These are phyloP conservation scores for Odiellus spinosus DNA, from an alignment of 2,888 invertebrate genomes.

Conservation along the genomic window DNA sequence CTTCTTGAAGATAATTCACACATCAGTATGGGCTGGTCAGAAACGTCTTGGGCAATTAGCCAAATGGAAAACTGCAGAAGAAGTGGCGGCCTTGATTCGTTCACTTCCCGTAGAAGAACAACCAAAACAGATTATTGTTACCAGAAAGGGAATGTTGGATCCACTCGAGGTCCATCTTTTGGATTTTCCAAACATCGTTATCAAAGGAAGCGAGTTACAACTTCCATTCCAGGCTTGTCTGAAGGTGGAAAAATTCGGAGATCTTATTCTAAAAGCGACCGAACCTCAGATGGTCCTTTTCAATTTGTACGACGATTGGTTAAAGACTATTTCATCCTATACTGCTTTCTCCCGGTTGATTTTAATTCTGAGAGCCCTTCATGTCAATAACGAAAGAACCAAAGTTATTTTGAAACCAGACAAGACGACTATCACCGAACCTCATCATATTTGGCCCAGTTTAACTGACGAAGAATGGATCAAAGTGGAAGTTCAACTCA, in stretches of 20 bases:
- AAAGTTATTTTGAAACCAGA: constrained; percentile 98
- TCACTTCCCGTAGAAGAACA: constrained; percentile 99
- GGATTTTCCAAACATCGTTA: constrained; percentile 99
- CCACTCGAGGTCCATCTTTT: constrained; percentile 96
- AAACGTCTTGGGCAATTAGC: constrained; percentile 98
- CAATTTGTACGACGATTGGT: constrained; percentile 98
- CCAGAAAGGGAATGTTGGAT: constrained; percentile 99
- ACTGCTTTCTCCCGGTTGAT: constrained; percentile 96
- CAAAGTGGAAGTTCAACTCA: constrained; percentile 93
- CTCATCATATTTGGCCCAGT: constrained; percentile 99
- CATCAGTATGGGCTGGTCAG: constrained; percentile 99
- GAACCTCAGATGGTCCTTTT: constrained; percentile 99
- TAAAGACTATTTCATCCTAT: constrained; percentile 97
- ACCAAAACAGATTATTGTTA: constrained; percentile 98
- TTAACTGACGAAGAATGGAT: constrained; percentile 98
- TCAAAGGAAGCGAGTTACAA: constrained; percentile 96
- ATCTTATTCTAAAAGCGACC: constrained; percentile 93
- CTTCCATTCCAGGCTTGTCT: constrained; percentile 97
- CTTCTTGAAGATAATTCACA: constrained; percentile 98
- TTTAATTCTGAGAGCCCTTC: constrained; percentile 84
- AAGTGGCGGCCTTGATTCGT: constrained; percentile 96
- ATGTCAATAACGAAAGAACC: constrained; percentile 97
- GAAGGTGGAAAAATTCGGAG: constrained; percentile 98
- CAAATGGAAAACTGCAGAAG: constrained; percentile 99
- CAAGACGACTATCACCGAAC: constrained; percentile 95